phyloP scores from a whole-genome alignment of 1,140 invertebrate species.

The Scylla paramamosain region DNA sequence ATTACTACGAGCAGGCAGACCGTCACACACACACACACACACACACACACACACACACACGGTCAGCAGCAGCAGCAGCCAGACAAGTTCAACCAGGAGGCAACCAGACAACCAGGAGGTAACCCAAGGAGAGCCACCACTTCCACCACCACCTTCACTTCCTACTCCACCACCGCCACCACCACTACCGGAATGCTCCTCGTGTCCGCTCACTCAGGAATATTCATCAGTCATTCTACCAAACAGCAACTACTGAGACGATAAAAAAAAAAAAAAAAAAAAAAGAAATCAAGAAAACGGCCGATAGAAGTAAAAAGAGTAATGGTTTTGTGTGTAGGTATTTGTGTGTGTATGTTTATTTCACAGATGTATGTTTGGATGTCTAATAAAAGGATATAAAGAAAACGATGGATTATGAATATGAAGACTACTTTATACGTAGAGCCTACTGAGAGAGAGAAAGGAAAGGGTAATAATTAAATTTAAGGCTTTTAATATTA shows the following conservation, averaged over 20 bases:
- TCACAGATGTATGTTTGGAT: neutral
- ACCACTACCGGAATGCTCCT: neutral
- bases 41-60: conserved; percentile 40
- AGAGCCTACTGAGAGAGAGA: too few relatives aligned
- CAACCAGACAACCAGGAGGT: neutral
- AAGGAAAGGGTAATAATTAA: too few relatives aligned
- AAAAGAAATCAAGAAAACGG: neutral
- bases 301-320: too few relatives aligned
- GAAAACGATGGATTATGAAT: neutral
- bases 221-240: neutral
- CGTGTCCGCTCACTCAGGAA: neutral
- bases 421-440: neutral
- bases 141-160: neutral
- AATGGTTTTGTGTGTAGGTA: too few relatives aligned
- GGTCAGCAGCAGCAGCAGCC: neutral
- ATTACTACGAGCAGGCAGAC: too few relatives aligned
- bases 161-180: neutral
- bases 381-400: neutral
- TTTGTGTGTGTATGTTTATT: neutral
- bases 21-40: conserved; percentile 44
- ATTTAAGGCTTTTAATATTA: too few relatives aligned
- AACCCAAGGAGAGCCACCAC: conserved; percentile 4
- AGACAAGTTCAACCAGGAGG: neutral
- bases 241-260: neutral
- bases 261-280: neutral